Evolutionary conservation across 2,888 invertebrate genomes (phyloP), one percentile per base, ranked within the genome.

Genomic region (Marronus borbonicus): DNA sequence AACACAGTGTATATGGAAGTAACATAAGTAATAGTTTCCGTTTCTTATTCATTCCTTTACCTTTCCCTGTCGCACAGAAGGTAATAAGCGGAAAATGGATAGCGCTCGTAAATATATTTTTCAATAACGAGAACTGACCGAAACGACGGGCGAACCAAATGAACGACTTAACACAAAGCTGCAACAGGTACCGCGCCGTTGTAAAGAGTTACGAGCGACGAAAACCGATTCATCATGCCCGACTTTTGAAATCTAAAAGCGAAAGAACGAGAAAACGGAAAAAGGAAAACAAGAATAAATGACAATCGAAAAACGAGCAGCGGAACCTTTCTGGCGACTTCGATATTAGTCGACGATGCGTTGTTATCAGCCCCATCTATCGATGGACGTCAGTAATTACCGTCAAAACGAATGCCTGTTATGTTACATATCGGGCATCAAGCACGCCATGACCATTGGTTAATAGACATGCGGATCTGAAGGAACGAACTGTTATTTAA

Each of bases 331-430:
- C 55, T 55, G 20, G n/a, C 55, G 20, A 17, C 39, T 44, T 39
- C 39, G 10, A 65, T 44, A 65, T 65, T 65, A 65, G 39, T n/a
- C 68, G 44, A 24, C 49, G 50, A 68, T 50, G 50, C 68, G 49
- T 68, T 68, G 50, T 50, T 68, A 68, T 68, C 68, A 24, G 68
- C 50, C 7, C 68, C 68, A 68, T 68, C 50, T 68, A 68, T 68
- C 68, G 50, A 14, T 28, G 14, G 28, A 68, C 68, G 68, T 68
- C 50, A 50, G 68, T 50, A 68, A 68, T 68, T 68, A 68, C 68
- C 50, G 44, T 65, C 20, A 39, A 44, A 44, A 39, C n/a, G 44
- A 65, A 65, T 39, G 65, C 39, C 20, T 55, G 55, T 55, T 55
- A 20, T 8, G 44, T 8, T 44, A 44, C 44, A 12, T 44, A 44